Percentiles rank a stretch among this genome's conserved stretches.
These are phyloP conservation scores for Willowsia nigromaculata DNA, from an alignment of 2,888 invertebrate genomes.

Conservation along the genomic window DNA sequence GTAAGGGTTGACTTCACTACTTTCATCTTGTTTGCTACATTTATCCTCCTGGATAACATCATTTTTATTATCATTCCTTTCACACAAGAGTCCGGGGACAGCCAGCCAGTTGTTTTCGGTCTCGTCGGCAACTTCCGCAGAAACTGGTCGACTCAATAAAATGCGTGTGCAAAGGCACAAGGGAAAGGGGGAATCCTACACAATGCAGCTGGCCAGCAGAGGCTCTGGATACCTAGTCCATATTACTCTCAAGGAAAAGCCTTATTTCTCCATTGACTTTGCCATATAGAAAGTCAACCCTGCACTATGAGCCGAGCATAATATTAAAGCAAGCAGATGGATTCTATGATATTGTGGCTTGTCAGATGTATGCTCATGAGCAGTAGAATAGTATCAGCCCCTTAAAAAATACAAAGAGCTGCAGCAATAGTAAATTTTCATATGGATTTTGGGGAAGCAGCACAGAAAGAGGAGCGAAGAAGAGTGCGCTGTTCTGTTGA, in stretches of 20 bases:
- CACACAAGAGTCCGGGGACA: background rate
- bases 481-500: background rate
- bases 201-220: constrained; percentile 14
- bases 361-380: constrained; percentile 12
- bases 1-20: background rate
- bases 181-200: background rate
- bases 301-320: too few relatives aligned
- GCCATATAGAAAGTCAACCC: too few relatives aligned
- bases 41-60: background rate
- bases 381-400: constrained; percentile 16
- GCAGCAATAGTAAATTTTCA: background rate
- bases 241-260: too few relatives aligned
- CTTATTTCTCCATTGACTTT: too few relatives aligned
- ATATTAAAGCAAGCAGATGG: background rate
- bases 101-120: background rate
- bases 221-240: background rate
- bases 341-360: background rate
- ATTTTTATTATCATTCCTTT: background rate
- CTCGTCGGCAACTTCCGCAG: constrained; percentile 21
- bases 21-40: background rate
- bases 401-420: background rate
- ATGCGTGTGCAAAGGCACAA: background rate
- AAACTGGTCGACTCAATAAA: background rate
- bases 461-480: background rate
- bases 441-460: background rate